Base-by-base conservation (phyloP, 1,140 invertebrate species). In the Pachyrhynchus sulphureomaculatus region DNA sequence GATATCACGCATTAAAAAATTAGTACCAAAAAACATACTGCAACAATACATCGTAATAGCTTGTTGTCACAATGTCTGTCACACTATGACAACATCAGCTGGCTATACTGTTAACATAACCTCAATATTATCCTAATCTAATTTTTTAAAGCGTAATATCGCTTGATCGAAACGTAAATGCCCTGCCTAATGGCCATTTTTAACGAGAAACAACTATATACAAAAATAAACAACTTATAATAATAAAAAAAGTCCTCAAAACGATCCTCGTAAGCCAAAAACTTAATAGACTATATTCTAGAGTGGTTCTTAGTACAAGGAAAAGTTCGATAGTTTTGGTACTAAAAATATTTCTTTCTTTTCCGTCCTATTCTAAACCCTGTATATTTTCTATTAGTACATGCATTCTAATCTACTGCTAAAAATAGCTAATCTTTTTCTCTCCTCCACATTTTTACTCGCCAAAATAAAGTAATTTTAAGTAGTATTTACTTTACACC, bases 121-220 rank as follows among this genome's bases (percentile, higher is more conserved):
- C n/a, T n/a, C n/a, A n/a, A n/a, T n/a, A 33, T 5, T 5, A 33
- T 12, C 29, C 5, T n/a, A 18, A 39, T 17, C 13, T n/a, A 39
- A 39, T 39, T 6, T 17, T 17, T 18, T 17, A 17, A 20, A 18
- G 1, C 15, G 18, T 44, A 44, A 15, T 18, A 20, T 15, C 1
- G 12, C 8, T 15, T 44, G 10, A n/a, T 44, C 17, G 6, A 21
- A 44, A 5, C 17, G 12, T 18, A 44, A 44, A 44, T 44, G 41
- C 41, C 41, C 41, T 17, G 15, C 42, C n/a, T 17, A 56, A 45
- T 56, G 39, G 13, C 21, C 29, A 44, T 56, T 44, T 56, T 26
- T n/a, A 44, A 44, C 15, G 17, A 44, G 21, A 39, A 33, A 33
- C 29, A 33, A 39, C n/a, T 18, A 39, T 39, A 39, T 39, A 17